Base-by-base conservation (phyloP, 2,888 invertebrate species). In the Coelinius sp. region DNA sequence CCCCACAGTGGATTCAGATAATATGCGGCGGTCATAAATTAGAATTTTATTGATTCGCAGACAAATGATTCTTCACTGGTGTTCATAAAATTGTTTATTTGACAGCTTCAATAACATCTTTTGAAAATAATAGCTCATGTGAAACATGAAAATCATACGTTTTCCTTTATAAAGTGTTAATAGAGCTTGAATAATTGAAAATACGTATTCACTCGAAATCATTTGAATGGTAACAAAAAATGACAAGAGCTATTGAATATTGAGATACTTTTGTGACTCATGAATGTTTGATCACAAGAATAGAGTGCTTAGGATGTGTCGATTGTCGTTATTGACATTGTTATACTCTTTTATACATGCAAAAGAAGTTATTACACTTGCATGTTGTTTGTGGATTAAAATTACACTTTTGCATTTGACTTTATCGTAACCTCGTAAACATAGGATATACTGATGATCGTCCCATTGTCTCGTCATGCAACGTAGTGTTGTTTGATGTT, bases 11-110 rank as follows among this genome's bases (percentile, higher is more conserved):
- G 31, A 12, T 27, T 31, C 56, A 12, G 17, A 59, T 35, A 59
- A 59, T 59, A 59, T 59, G 17, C 31, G 59, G 27, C 56, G 17
- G 17, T 20, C 35, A 59, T 59, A 59, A 59, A 59, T 59, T 59
- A 59, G 17, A 59, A 20, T 35, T 59, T 56, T 35, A 59, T 59
- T 59, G 59, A 59, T 59, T 59, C 59, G 17, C 31, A 10, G 35
- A 59, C 59, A 59, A 59, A 20, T 6, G 27, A 27, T 12, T 56
- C 31, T 0, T 6, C 10, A 20, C 6, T 17, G 31, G 35, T 14
- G 20, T 35, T 35, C 59, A 59, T 59, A 59, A 59, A 59, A 59
- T 59, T 14, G 59, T 59, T 59, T 59, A 59, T 59, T 59, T 20
- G 59, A 59, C 59, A 35, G 59, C 17, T 17, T 59, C 59, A 59